Evolutionary conservation across 2,888 invertebrate genomes (phyloP).

Genomic region (Geophilus truncorum): DNA sequence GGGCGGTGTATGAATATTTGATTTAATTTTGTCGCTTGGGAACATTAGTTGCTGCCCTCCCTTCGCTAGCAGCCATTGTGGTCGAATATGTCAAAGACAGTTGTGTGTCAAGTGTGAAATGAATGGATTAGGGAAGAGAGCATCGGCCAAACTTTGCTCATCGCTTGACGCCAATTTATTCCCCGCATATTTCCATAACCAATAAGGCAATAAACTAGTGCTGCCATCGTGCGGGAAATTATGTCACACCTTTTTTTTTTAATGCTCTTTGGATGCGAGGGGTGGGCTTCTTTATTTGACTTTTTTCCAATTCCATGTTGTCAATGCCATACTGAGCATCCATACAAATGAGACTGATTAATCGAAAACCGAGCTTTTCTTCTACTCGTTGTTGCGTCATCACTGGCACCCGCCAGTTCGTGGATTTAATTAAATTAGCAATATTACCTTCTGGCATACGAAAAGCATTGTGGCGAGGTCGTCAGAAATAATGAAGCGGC

Average conservation of each 20-base stretch:
- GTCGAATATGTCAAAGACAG: background rate
- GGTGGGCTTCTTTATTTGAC: background rate
- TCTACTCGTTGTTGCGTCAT: background rate
- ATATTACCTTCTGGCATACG: slow-evolving; percentile 32
- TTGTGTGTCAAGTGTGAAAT: background rate
- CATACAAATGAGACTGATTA: slow-evolving; percentile 33
- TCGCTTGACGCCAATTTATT: background rate
- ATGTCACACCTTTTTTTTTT: background rate
- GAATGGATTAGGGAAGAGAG: background rate
- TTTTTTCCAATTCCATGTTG: background rate
- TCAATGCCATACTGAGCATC: background rate
- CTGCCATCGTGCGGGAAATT: background rate
- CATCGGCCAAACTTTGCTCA: background rate
- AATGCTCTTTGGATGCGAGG: background rate
- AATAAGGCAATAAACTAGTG: background rate
- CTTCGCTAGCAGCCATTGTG: background rate
- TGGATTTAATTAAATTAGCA: slow-evolving; percentile 32
- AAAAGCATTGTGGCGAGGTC: background rate
- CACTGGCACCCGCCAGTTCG: background rate
- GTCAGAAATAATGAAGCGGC: slow-evolving; percentile 20
- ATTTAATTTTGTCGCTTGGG: background rate
- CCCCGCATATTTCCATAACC: background rate
- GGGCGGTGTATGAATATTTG: background rate
- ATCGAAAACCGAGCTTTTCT: slow-evolving; percentile 18
- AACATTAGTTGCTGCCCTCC: background rate